Conservation (phyloP, 2,113 vertebrate species). For the Desmodus rotundus region DNA sequence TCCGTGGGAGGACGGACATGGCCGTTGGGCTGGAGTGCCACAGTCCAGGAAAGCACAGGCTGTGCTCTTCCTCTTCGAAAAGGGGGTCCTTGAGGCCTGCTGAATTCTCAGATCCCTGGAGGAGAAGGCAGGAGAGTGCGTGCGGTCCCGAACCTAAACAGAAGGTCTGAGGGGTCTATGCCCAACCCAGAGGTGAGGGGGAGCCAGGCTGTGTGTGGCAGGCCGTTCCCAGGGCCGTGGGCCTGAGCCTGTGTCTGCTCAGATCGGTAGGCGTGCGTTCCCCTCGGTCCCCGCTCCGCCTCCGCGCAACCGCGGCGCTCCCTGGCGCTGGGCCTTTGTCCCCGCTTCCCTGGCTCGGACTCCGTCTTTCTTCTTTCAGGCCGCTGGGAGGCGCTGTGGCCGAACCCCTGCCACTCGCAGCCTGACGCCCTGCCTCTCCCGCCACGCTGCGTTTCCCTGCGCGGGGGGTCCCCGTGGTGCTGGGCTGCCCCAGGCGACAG, state of each 20-base stretch:
- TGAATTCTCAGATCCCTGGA: not conserved
- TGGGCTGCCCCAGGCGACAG: not conserved
- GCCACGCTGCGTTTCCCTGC: fast-evolving
- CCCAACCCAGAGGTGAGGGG: not conserved
- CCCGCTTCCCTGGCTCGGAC: not conserved
- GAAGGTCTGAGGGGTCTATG: not conserved
- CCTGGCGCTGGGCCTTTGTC: constrained; percentile 19
- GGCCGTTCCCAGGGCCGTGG: not conserved
- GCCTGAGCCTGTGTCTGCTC: not conserved
- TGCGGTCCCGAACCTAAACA: not conserved
- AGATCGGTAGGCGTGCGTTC: not conserved
- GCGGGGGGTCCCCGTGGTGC: not conserved
- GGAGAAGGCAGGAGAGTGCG: not conserved
- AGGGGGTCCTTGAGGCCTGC: not conserved
- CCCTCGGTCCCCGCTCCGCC: not conserved
- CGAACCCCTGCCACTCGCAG: not conserved
- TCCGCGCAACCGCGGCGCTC: not conserved
- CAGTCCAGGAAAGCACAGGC: not conserved
- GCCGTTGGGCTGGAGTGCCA: not conserved
- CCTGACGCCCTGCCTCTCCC: fast-evolving
- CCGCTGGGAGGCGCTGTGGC: constrained; percentile 51
- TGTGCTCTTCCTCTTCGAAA: not conserved
- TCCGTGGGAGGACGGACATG: not conserved
- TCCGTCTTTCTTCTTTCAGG: not conserved
- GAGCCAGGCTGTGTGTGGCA: not conserved